Conservation (phyloP, 2,888 invertebrate genomes). For the Bruchidius siliquastri region DNA sequence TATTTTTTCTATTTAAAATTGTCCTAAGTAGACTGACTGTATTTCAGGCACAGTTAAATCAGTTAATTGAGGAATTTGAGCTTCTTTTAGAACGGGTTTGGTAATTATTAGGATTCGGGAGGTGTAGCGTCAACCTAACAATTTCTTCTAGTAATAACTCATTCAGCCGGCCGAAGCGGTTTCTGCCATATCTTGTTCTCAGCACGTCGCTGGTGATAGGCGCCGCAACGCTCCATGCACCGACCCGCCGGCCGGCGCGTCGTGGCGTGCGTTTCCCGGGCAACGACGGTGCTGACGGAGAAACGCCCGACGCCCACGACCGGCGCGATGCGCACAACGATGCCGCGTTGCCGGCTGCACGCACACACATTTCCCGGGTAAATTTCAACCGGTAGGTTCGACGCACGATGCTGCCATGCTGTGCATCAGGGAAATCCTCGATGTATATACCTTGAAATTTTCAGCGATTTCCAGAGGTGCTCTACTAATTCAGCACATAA, state of each 20-base stretch:
- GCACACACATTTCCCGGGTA: neutral
- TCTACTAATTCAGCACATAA: too few relatives aligned
- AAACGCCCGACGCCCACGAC: neutral
- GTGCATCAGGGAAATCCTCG: neutral
- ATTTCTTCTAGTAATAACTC: too few relatives aligned
- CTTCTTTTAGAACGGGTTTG: too few relatives aligned
- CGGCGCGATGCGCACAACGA: neutral
- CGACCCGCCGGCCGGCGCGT: neutral
- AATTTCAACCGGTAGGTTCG: neutral
- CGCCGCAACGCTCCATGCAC: neutral
- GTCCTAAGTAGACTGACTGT: too few relatives aligned
- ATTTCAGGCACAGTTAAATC: too few relatives aligned
- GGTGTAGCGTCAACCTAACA: too few relatives aligned
- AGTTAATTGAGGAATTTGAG: too few relatives aligned
- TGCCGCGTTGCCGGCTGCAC: constrained; percentile 1
- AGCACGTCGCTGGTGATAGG: neutral
- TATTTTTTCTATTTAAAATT: too few relatives aligned
- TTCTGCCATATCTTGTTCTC: neutral
- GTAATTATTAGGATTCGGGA: too few relatives aligned
- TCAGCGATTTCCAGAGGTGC: too few relatives aligned
- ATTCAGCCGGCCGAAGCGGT: too few relatives aligned
- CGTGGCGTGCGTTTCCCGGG: constrained; percentile 12
- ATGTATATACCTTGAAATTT: too few relatives aligned
- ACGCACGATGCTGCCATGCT: neutral
- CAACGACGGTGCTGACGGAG: constrained; percentile 1